Percentiles rank a stretch among this genome's conserved stretches.
These are phyloP conservation scores for Atherinosoma microstoma DNA, from an alignment of 2,797 vertebrate genomes.

Conservation along the genomic window DNA sequence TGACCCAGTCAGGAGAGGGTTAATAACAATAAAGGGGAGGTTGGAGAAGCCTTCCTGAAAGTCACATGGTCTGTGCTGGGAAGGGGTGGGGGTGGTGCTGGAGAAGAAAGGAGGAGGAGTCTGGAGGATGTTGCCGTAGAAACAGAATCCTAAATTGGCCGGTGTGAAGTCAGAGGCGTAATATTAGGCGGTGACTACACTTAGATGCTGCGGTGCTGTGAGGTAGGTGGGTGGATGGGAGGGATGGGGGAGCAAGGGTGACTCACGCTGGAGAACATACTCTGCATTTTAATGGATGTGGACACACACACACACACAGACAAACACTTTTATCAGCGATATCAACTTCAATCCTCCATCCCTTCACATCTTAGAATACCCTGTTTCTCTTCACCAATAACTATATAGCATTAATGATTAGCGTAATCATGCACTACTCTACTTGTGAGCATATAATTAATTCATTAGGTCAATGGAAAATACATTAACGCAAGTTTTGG, in stretches of 20 bases:
- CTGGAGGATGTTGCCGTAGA: constrained; percentile 80
- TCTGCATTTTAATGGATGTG: constrained; percentile 79
- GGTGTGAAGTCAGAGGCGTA: constrained; percentile 82
- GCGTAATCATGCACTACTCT: constrained; percentile 23
- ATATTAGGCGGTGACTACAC: constrained; percentile 82
- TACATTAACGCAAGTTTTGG: constrained; percentile 52
- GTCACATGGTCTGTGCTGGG: constrained; percentile 80
- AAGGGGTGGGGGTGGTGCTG: constrained; percentile 54
- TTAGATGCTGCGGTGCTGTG: constrained; percentile 73
- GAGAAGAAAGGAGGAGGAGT: constrained; percentile 69
- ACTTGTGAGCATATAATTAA: constrained; percentile 61
- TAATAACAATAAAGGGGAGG: constrained; percentile 78
- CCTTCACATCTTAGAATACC: constrained; percentile 14
- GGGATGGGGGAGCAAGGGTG: constrained; percentile 50
- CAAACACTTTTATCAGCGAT: constrained; percentile 32
- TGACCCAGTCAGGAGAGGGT: constrained; percentile 70
- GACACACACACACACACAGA: constrained; percentile 34
- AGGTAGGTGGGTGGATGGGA: constrained; percentile 57
- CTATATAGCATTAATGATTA: constrained; percentile 23
- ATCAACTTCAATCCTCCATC: constrained; percentile 19
- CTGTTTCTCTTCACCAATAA: neutral
- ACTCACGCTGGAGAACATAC: constrained; percentile 72
- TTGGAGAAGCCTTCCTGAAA: constrained; percentile 79
- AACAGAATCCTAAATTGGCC: constrained; percentile 82
- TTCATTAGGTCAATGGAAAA: constrained; percentile 61